A percentile compares a stretch with the other conserved stretches of the same genome.
phyloP scores from a whole-genome alignment of 2,113 vertebrate genomes.

The Meriones unguiculatus region DNA sequence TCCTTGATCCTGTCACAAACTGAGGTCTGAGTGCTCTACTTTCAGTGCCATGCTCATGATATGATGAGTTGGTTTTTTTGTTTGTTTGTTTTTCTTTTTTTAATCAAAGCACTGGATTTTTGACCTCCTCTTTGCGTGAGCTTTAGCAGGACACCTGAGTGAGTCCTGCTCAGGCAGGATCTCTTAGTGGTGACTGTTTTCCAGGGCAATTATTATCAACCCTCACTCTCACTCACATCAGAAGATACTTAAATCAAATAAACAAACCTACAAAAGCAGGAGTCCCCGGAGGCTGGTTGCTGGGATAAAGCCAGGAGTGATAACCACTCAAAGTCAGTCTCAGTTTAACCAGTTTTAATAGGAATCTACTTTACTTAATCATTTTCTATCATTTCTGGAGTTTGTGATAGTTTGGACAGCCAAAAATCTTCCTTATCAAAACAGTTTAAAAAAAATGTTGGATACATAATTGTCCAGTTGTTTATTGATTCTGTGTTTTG shows the following conservation, averaged over 20 bases:
- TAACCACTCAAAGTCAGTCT: neutral
- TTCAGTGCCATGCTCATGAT: neutral
- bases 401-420: slow-evolving; percentile 38
- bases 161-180: neutral
- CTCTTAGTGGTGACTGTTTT: neutral
- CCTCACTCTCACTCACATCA: neutral
- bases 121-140: neutral
- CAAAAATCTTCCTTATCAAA: slow-evolving; percentile 19
- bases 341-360: neutral
- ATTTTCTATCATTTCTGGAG: slow-evolving; percentile 41
- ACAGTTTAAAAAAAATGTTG: slow-evolving; percentile 38
- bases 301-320: neutral
- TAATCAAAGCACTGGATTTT: neutral
- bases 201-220: neutral
- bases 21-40: neutral
- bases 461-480: neutral
- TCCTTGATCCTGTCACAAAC: neutral
- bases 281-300: neutral
- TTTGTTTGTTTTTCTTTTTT: neutral
- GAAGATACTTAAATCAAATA: neutral
- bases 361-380: neutral
- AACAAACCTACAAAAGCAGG: neutral
- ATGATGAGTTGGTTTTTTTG: neutral
- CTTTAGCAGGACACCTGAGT: neutral
- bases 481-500: neutral